Evolutionary conservation across 2,797 vertebrate genomes (phyloP).

Genomic region (Myotis findleyi): DNA sequence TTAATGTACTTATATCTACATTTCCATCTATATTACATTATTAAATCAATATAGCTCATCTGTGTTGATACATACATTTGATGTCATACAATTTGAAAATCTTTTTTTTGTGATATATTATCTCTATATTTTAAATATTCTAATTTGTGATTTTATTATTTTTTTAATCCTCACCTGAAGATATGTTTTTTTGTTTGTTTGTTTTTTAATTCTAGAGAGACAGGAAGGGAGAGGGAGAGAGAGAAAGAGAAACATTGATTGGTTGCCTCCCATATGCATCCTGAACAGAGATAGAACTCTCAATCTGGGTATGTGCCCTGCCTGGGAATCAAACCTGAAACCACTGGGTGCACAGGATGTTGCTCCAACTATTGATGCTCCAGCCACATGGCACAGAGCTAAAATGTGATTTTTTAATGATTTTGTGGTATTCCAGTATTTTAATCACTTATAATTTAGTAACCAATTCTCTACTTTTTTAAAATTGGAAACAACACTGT

Average conservation of each 20-base stretch:
- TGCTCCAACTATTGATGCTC: not conserved
- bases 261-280: not conserved
- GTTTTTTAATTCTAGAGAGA: not conserved
- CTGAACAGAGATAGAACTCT: not conserved
- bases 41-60: not conserved
- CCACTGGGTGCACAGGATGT: not conserved
- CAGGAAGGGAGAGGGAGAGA: not conserved
- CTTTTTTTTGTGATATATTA: not conserved
- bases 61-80: not conserved
- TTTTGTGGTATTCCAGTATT: not conserved
- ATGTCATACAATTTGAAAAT: not conserved
- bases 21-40: not conserved
- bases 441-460: constrained; percentile 24
- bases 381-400: not conserved
- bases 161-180: not conserved
- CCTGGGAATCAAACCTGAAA: not conserved
- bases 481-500: not conserved
- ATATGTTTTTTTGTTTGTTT: not conserved
- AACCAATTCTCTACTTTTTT: constrained; percentile 1
- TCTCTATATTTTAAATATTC: not conserved
- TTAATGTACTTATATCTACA: not conserved
- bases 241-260: not conserved
- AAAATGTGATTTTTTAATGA: constrained; percentile 47
- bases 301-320: not conserved
- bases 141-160: constrained; percentile 22